These are phyloP conservation scores for Leptinotarsa defecta DNA, from an alignment of 1,140 invertebrate species.

Conservation along the genomic window DNA sequence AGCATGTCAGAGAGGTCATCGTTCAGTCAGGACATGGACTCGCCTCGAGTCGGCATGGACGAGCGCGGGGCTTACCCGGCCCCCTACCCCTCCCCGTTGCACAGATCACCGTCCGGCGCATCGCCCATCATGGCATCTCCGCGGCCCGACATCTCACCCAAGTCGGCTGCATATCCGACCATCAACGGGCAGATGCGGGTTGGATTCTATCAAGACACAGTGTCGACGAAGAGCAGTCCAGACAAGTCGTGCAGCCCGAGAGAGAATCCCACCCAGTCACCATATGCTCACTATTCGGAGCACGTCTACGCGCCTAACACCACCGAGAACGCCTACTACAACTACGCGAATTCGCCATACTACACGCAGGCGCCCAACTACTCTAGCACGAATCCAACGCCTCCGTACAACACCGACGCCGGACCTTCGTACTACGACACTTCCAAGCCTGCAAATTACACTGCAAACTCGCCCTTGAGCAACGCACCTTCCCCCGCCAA, in stretches of 20 bases:
- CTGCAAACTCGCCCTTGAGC: conserved; percentile 42
- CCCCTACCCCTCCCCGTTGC: conserved; percentile 67
- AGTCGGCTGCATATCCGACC: conserved; percentile 66
- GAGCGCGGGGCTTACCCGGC: conserved; percentile 64
- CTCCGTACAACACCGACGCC: conserved; percentile 39
- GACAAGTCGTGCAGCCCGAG: conserved; percentile 72
- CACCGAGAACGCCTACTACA: conserved; percentile 45
- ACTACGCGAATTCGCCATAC: conserved; percentile 48
- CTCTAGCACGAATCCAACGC: conserved; percentile 50
- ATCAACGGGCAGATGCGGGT: conserved; percentile 74
- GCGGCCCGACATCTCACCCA: conserved; percentile 62
- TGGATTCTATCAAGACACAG: conserved; percentile 79
- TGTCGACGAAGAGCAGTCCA: conserved; percentile 71
- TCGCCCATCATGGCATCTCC: conserved; percentile 60
- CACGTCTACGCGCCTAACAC: conserved; percentile 61
- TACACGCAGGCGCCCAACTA: conserved; percentile 50
- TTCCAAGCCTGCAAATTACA: conserved; percentile 48
- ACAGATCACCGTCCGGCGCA: conserved; percentile 63
- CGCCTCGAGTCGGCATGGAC: conserved; percentile 66
- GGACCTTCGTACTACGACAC: conserved; percentile 45
- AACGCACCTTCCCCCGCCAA: conserved; percentile 42
- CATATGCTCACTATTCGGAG: conserved; percentile 66
- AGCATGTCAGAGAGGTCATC: conserved; percentile 75
- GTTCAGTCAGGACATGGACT: conserved; percentile 74
- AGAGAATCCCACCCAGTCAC: conserved; percentile 64